Evolutionary conservation across 2,113 vertebrate genomes (phyloP), one percentile per base, ranked within the genome.

Genomic region (Neodontobutis hainanensis): DNA sequence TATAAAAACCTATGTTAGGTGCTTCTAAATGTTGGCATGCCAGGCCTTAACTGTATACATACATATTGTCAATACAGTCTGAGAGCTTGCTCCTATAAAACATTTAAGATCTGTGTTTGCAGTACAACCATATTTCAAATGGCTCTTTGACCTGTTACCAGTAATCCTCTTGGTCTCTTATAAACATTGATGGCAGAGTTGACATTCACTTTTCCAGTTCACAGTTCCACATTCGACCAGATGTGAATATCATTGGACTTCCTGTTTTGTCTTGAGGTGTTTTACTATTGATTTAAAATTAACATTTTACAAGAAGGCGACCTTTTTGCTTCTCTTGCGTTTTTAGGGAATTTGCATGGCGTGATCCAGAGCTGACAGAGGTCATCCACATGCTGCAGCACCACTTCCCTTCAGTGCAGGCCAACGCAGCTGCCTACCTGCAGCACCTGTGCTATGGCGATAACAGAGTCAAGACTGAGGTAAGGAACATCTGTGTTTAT

Each of bases 381-480:
- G 97, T 99, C 76, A 98, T 99, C 49, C 95, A 97, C 89, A 99
- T 99, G 97, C 95, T 99, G 4, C 97, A 99, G 70, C 97, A 99
- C 83, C 96, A 99, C 84, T 99, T 98, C 83, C 96, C 96, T 0
- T 98, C 97, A 0, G 97, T 99, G 47, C 97, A 98, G 89, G 97
- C 97, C 0, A 99, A 99, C 0, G 97, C 97, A 0, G 97, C 97
- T 0, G 97, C 97, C 61, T 99, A 98, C 85, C 93, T 99, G 3
- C 97, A 99, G 85, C 97, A 99, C 89, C 94, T 99, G 77, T 99
- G 97, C 91, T 99, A 94, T 0, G 96, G 96, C 0, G 96, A 99
- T 84, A 98, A 96, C 91, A 93, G 94, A 83, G 85, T 95, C 40
- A 99, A 99, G 80, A 85, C 83, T 0, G 96, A 99, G 95, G 97